A percentile compares a stretch with the other conserved stretches of the same genome.
Conservation (phyloP, 1,140 invertebrate genomes). For the Apis cerana region DNA sequence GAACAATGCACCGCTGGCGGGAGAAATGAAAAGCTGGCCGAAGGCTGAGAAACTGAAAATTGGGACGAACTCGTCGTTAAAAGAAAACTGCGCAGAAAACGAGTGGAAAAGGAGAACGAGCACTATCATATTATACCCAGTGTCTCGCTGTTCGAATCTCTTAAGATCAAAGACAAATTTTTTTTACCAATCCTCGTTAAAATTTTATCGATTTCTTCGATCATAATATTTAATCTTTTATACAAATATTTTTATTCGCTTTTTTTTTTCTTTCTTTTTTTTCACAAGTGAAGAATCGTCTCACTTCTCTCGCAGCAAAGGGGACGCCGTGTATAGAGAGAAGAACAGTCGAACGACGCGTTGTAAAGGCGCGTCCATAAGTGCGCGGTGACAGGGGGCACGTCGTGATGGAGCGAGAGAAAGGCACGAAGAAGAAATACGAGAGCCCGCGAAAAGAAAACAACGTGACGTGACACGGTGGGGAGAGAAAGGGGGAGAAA, state of each 20-base stretch:
- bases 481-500: neutral
- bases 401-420: neutral
- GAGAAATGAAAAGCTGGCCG: neutral
- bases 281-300: too few species aligned
- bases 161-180: too few species aligned
- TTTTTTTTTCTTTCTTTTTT: too few species aligned
- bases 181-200: too few species aligned
- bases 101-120: neutral
- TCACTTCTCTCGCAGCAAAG: too few species aligned
- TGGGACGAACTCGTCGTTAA: neutral
- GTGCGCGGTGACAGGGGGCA: neutral
- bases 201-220: neutral
- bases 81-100: neutral
- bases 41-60: neutral
- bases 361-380: constrained; percentile 18
- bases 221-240: too few species aligned
- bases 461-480: neutral
- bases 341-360: neutral
- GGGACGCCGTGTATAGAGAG: too few species aligned
- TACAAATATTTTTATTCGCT: too few species aligned
- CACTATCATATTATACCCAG: too few species aligned
- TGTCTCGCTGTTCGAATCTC: too few species aligned
- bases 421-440: constrained; percentile 41
- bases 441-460: constrained; percentile 37
- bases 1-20: neutral